Evolutionary conservation across 2,113 vertebrate genomes (phyloP), one percentile per base, ranked within the genome.

Genomic region (Actenoides hombroni): DNA sequence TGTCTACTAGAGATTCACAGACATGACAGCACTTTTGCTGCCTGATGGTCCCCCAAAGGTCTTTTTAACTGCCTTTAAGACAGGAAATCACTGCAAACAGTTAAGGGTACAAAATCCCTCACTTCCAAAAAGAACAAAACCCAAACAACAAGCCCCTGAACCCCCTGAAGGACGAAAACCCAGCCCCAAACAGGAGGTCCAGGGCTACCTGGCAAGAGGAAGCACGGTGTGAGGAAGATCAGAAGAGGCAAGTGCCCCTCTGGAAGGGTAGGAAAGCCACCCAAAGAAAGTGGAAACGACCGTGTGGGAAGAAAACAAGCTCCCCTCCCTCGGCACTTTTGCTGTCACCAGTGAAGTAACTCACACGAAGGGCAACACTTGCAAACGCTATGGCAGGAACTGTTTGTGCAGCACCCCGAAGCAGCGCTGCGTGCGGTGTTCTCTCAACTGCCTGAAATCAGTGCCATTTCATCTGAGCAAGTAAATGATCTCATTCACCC

Each of bases 1-100:
- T 91, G 86, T 71, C 86, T 92, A 68, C 88, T 23, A 69, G 28
- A 88, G 33, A 89, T 65, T 88, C 57, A 86, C 35, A 79, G 85
- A 35, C 65, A 79, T 0, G 1, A 73, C 53, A 69, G 83, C 48
- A 60, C 31, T 90, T 84, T 28, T 82, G 69, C 77, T 87, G 71
- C 83, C 61, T 68, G 83, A 77, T 14, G 17, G 74, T 76, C 74
- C 88, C 86, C 31, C 33, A 71, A 92, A 73, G 79, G 54, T 79
- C 48, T 75, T 83, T 92, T 31, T 42, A 70, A 79, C 40, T 9
- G 44, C 59, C 46, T 89, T 82, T 2, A 82, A 56, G 77, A 86
- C 75, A 78, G 39, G 67, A 83, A 92, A 93, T 69, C 39, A 23
- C 60, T 24, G 40, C 42, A 53, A 26, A 68, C 4, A 76, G 33